phyloP scores from a whole-genome alignment of 2,888 invertebrate species.

The Cephus pygmeus region DNA sequence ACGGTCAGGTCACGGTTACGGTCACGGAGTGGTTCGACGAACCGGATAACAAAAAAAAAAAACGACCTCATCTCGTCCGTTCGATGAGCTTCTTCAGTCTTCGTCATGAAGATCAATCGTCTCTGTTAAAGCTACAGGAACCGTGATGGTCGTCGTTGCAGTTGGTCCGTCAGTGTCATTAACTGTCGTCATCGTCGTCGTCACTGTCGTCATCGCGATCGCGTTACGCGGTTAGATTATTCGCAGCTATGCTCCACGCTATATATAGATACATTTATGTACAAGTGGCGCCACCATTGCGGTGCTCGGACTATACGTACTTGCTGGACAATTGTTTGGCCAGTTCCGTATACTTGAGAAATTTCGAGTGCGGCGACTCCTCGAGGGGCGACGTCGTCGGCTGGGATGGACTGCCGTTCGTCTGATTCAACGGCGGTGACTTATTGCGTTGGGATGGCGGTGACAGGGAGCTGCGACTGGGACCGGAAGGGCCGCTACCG shows the following conservation, averaged over 20 bases:
- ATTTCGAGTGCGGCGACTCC: slow-evolving; percentile 96
- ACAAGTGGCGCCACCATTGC: slow-evolving; percentile 62
- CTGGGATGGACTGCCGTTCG: slow-evolving; percentile 66
- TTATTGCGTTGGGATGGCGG: slow-evolving; percentile 71
- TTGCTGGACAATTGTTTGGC: slow-evolving; percentile 98
- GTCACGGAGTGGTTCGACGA: neutral
- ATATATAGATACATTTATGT: slow-evolving; percentile 66
- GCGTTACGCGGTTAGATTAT: neutral
- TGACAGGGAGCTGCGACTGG: slow-evolving; percentile 55
- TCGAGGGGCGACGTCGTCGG: slow-evolving; percentile 71
- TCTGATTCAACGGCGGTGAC: slow-evolving; percentile 66
- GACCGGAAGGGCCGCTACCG: slow-evolving; percentile 49
- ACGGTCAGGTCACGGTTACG: slow-evolving; percentile 15
- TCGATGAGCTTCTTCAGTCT: no score
- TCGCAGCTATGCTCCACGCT: neutral
- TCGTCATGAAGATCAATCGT: no score
- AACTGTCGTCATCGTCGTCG: neutral
- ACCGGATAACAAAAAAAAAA: no score
- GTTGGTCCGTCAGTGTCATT: no score
- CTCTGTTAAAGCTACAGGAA: no score
- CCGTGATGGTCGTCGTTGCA: no score
- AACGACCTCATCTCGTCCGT: no score
- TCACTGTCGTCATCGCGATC: neutral
- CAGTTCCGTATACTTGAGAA: slow-evolving; percentile 97
- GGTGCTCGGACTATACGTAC: slow-evolving; percentile 80